A percentile compares a stretch with the other conserved stretches of the same genome.
phyloP scores from a whole-genome alignment of 2,797 vertebrate species.

The Gallinago solitaria region DNA sequence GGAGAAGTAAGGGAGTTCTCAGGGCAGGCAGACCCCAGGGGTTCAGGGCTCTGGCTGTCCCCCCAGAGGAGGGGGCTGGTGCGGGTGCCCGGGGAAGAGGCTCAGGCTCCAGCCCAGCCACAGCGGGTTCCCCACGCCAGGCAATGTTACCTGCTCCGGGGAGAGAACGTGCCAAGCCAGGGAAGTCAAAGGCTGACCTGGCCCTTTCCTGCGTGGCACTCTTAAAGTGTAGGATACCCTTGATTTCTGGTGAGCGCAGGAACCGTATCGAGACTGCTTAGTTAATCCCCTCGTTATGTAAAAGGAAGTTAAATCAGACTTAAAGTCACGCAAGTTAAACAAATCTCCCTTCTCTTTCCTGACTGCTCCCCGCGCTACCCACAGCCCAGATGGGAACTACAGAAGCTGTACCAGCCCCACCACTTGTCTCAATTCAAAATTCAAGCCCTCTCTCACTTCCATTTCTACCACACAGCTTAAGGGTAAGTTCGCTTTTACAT shows the following conservation, averaged over 20 bases:
- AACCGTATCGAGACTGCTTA: fast-evolving
- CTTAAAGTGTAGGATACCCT: not conserved
- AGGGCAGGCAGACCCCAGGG: not conserved
- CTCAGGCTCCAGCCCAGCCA: not conserved
- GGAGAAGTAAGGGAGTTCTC: not conserved
- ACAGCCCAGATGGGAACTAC: not conserved
- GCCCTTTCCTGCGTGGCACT: not conserved
- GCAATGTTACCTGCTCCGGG: not conserved
- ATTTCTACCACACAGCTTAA: not conserved
- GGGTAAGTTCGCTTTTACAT: not conserved
- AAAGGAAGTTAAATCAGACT: not conserved
- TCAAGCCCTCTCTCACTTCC: not conserved
- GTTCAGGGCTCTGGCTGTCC: not conserved
- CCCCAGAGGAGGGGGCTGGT: not conserved
- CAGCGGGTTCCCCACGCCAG: not conserved
- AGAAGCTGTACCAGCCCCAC: not conserved
- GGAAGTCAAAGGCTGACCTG: not conserved
- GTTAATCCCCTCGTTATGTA: not conserved
- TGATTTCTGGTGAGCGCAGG: not conserved
- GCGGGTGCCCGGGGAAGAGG: not conserved
- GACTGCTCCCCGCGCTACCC: not conserved
- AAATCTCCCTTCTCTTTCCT: not conserved
- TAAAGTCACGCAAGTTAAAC: not conserved
- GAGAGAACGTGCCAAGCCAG: not conserved
- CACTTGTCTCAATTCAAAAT: not conserved